Evolutionary conservation across 2,113 vertebrate genomes (phyloP), one percentile per base, ranked within the genome.

Genomic region (Odocoileus virginianus): DNA sequence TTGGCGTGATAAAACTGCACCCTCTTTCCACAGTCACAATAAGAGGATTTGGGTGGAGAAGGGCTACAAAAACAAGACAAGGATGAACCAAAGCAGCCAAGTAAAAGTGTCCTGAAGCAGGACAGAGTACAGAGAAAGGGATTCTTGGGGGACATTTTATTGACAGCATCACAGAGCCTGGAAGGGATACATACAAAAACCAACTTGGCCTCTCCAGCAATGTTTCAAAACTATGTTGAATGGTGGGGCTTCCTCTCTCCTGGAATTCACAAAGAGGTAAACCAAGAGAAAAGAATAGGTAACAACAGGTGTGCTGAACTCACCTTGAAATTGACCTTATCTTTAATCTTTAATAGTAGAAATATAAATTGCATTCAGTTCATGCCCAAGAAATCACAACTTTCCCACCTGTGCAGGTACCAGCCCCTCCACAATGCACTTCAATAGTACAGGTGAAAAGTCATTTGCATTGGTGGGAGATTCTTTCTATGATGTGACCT

Each of bases 281-380:
- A 90, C 60, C 43, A 90, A 95, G 61, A 97, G 89, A 79, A 84
- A 96, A 96, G 86, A 87, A 95, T 64, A 90, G n/a, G 30, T 71
- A 94, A 30, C 50, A 43, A 52, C 54, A 61, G 76, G 45, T 98
- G 25, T 81, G 13, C 7, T 45, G 27, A 58, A 11, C 3, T 13
- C 17, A 54, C 45, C 85, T 95, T 60, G 54, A 28, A 45, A 64
- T 0, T 7, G 11, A 81, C 27, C 55, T 61, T 30, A 4, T 89
- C 36, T 91, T 97, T 90, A 71, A 98, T 94, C 96, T 67, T 50
- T 74, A n/a, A 10, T 36, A 86, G 61, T 88, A 87, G 61, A 85
- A 97, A 89, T 91, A 60, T 23, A 74, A 90, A 58, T 21, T 10
- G 0, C 3, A 27, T 25, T 74, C 50, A 30, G 47, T n/a, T 45